Evolutionary conservation across 2,888 invertebrate genomes (phyloP).

Genomic region (Xestia ashworthii): DNA sequence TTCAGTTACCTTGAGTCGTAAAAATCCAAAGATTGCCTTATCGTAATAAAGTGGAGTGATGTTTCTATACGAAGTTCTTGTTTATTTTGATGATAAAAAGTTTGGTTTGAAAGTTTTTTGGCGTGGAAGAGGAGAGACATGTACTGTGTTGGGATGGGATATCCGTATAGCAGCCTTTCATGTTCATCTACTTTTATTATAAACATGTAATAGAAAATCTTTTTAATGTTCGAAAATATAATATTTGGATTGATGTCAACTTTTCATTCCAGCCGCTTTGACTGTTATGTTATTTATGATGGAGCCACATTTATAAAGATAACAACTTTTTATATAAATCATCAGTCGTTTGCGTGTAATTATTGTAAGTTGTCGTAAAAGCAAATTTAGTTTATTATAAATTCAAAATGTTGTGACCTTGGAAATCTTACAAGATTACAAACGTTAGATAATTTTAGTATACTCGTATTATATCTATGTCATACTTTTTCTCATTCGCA

Average conservation of each 20-base stretch:
- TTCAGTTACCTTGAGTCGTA: slow-evolving; percentile 48
- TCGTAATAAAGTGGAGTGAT: slow-evolving; percentile 52
- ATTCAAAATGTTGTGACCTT: slow-evolving; percentile 5
- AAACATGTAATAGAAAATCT: slow-evolving; percentile 29
- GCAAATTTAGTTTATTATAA: slow-evolving; percentile 28
- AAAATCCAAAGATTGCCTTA: slow-evolving; percentile 49
- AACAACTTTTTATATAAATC: slow-evolving; percentile 32
- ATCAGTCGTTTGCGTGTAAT: slow-evolving; percentile 44
- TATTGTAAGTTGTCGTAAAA: slow-evolving; percentile 28
- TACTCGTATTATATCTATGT: not conserved
- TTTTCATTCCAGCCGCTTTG: slow-evolving; percentile 52
- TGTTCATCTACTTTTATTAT: not conserved
- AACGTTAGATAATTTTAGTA: not conserved
- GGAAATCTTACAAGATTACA: slow-evolving; percentile 13
- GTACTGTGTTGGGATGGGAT: too few species aligned
- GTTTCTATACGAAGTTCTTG: slow-evolving; percentile 37
- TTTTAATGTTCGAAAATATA: slow-evolving; percentile 46
- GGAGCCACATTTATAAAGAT: slow-evolving; percentile 30
- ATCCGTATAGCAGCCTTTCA: not conserved
- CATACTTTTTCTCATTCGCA: not conserved
- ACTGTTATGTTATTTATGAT: slow-evolving; percentile 59
- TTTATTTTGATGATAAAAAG: slow-evolving; percentile 20
- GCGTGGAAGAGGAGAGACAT: not conserved
- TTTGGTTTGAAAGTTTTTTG: not conserved
- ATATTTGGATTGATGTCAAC: slow-evolving; percentile 64